phyloP scores from a whole-genome alignment of 2,113 vertebrate species.

The Cavia aperea region DNA sequence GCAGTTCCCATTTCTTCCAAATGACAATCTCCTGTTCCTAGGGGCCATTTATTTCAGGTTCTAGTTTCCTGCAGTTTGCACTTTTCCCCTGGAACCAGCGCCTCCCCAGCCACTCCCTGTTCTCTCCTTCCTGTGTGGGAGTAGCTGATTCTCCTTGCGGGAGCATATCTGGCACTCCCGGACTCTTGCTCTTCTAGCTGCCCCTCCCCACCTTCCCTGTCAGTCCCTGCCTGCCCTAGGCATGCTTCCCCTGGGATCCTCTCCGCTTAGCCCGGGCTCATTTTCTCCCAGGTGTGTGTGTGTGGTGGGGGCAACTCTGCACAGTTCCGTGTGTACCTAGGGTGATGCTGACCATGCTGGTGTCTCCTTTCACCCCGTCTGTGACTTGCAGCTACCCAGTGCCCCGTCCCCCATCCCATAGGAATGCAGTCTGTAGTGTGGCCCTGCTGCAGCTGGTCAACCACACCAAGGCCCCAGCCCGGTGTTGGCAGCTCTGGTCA shows the following conservation, averaged over 20 bases:
- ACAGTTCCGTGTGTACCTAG: not conserved
- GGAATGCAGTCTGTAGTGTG: not conserved
- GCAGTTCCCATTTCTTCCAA: not conserved
- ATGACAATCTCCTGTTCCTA: not conserved
- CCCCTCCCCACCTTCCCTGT: not conserved
- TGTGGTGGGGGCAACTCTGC: not conserved
- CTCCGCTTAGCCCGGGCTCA: accelerated
- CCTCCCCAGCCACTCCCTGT: accelerated
- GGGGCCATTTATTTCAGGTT: not conserved
- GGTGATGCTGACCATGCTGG: not conserved
- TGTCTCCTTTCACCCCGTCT: not conserved
- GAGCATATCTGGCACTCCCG: not conserved
- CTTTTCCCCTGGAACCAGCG: not conserved
- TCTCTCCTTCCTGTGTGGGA: not conserved
- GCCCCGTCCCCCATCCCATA: not conserved
- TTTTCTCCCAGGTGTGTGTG: not conserved
- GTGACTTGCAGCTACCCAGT: not conserved
- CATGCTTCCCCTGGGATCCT: not conserved
- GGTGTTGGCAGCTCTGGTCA: not conserved
- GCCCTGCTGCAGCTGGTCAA: not conserved
- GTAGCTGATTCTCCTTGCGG: not conserved
- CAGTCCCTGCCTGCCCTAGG: not conserved
- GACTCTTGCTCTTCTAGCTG: not conserved
- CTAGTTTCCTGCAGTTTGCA: not conserved
- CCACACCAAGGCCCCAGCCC: not conserved